These are phyloP conservation scores for Caenorhabditis sp. DNA, from an alignment of 2,888 invertebrate genomes.

Conservation along the genomic window DNA sequence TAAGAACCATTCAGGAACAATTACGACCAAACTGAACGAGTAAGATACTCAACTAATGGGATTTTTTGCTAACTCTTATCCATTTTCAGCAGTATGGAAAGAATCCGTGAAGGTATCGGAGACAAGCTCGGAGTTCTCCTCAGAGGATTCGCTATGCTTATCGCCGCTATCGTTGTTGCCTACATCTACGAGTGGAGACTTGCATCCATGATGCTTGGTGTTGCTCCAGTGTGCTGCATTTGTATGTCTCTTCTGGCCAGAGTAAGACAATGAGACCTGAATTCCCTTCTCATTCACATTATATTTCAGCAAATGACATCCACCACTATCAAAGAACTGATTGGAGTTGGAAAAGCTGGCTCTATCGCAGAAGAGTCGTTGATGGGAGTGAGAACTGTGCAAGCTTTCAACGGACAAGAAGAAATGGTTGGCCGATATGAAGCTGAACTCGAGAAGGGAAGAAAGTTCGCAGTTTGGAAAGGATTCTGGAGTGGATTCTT, in stretches of 20 bases:
- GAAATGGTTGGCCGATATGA: constrained; percentile 76
- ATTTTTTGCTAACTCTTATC: neutral
- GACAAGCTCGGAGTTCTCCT: constrained; percentile 80
- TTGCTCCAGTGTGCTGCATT: constrained; percentile 76
- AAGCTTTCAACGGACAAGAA: constrained; percentile 79
- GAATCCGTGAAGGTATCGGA: constrained; percentile 78
- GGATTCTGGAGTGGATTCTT: constrained; percentile 79
- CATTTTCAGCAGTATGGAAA: constrained; percentile 66
- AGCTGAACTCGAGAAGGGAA: constrained; percentile 71
- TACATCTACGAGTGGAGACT: constrained; percentile 79
- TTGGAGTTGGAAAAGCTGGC: constrained; percentile 77
- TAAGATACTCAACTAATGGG: constrained; percentile 31
- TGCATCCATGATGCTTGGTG: constrained; percentile 76
- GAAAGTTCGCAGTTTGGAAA: constrained; percentile 74
- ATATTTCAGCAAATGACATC: constrained; percentile 75
- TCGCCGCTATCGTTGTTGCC: constrained; percentile 73
- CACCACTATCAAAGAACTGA: constrained; percentile 73
- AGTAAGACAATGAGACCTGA: constrained; percentile 49
- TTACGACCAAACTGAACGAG: constrained; percentile 79
- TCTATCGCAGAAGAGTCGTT: constrained; percentile 79
- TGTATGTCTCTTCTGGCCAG: constrained; percentile 78
- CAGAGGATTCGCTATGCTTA: constrained; percentile 76
- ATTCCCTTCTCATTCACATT: neutral
- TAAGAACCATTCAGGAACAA: constrained; percentile 76
- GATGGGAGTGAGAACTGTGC: constrained; percentile 79